Base-by-base conservation (phyloP, 2,888 invertebrate species). In the Slavum lentiscoides region DNA sequence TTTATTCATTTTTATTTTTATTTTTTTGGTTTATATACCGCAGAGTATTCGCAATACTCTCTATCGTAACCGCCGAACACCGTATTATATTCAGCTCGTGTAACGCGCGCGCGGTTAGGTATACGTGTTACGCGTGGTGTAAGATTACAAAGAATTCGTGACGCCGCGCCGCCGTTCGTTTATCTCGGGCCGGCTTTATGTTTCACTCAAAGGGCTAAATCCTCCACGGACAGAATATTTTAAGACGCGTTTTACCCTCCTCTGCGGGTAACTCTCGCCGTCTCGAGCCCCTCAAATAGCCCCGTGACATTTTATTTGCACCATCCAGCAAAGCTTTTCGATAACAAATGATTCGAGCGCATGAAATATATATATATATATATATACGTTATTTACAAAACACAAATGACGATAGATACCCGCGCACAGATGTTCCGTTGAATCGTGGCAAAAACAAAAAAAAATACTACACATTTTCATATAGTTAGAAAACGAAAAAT, bases 171-270 rank as follows among this genome's bases (percentile, higher is more conserved):
- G 4, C 30, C 11, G 21, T 66, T 55, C 55, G 64, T 74, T 66
- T 74, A 66, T 74, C 64, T 66, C 5, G n/a, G 74, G 66, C 66
- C 74, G 30, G 74, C 55, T 74, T 74, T 74, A 55, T 58, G 74
- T 74, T 74, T 74, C 74, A 55, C 55, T 53, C 9, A 55, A 66
- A 74, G 55, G 74, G 21, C 37, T 64, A 64, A 55, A 30, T 55
- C 74, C 37, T 37, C 55, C 55, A 21, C 17, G 21, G 39, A 39
- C 55, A 55, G 64, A 66, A 74, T 74, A 66, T 74, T 74, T 74
- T 74, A 74, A 58, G 53, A 66, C 55, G 66, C 39, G 7, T 43
- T 9, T 9, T 9, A 9, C 43, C 5, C 62, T 53, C 61, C 64
- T 53, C 62, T 17, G 19, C 62, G 62, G 73, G 43, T 30, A 61